These are phyloP conservation scores for Ectropis crepuscularia DNA, from an alignment of 2,888 invertebrate genomes.

Conservation along the genomic window DNA sequence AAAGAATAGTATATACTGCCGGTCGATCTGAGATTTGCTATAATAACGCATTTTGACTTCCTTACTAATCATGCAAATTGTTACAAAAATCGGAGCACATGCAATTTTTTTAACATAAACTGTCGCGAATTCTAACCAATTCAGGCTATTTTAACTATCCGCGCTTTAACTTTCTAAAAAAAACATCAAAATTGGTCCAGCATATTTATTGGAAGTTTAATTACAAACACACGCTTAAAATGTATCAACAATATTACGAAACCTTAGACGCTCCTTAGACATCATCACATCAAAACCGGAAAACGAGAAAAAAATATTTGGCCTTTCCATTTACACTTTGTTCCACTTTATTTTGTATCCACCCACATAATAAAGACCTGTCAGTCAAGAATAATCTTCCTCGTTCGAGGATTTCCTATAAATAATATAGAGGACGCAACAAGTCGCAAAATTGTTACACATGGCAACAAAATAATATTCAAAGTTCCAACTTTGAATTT, in stretches of 20 bases:
- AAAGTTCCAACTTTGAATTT: not conserved
- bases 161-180: too few species aligned
- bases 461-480: not conserved
- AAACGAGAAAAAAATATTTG: not conserved
- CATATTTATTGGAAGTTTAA: too few species aligned
- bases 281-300: not conserved
- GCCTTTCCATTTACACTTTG: too few species aligned
- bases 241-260: not conserved
- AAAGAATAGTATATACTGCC: too few species aligned
- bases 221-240: not conserved
- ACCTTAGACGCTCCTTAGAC: not conserved
- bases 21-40: too few species aligned
- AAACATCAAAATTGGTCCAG: too few species aligned
- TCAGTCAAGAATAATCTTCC: slow-evolving; percentile 29
- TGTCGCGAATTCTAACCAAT: too few species aligned
- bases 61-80: too few species aligned
- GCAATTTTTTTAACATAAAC: too few species aligned
- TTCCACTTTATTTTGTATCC: slow-evolving; percentile 11
- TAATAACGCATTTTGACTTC: too few species aligned
- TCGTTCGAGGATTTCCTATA: slow-evolving; percentile 20
- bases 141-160: too few species aligned
- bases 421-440: slow-evolving; percentile 31
- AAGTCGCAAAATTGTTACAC: slow-evolving; percentile 11
- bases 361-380: slow-evolving; percentile 30
- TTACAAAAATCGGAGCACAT: too few species aligned